Evolutionary conservation across 1,140 invertebrate genomes (phyloP).

Genomic region (Brachionus paranguensis): DNA sequence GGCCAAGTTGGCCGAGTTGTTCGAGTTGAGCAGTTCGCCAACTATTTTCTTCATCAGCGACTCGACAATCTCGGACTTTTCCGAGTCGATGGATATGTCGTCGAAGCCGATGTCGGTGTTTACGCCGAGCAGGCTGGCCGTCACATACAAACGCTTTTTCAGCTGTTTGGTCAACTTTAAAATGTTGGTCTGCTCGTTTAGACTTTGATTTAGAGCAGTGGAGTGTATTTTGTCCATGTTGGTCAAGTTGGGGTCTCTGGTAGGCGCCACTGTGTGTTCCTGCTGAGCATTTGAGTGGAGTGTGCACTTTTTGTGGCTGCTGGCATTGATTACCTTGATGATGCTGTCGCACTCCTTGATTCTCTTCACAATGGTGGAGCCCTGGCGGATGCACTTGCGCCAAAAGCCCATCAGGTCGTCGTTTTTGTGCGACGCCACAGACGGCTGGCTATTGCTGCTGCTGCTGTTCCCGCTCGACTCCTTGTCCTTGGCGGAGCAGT

Average conservation of each 20-base stretch:
- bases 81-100: slow-evolving; percentile 28
- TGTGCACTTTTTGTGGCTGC: not conserved
- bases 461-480: not conserved
- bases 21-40: not conserved
- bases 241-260: not conserved
- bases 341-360: slow-evolving; percentile 6
- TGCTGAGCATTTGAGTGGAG: not conserved
- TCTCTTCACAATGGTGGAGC: not conserved
- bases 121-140: not conserved
- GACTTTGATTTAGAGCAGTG: not conserved
- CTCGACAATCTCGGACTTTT: slow-evolving; percentile 13
- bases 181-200: not conserved
- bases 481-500: not conserved
- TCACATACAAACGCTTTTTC: not conserved
- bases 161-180: not conserved
- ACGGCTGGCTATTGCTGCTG: not conserved
- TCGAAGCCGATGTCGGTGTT: slow-evolving; percentile 26
- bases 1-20: not conserved
- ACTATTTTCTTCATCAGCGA: slow-evolving; percentile 18
- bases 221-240: not conserved
- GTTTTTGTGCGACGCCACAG: not conserved
- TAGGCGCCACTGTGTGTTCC: not conserved
- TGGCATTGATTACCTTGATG: not conserved
- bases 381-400: not conserved
- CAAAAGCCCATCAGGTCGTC: slow-evolving; percentile 25